Conservation (phyloP, 2,888 invertebrate genomes). For the Nineta flava region DNA sequence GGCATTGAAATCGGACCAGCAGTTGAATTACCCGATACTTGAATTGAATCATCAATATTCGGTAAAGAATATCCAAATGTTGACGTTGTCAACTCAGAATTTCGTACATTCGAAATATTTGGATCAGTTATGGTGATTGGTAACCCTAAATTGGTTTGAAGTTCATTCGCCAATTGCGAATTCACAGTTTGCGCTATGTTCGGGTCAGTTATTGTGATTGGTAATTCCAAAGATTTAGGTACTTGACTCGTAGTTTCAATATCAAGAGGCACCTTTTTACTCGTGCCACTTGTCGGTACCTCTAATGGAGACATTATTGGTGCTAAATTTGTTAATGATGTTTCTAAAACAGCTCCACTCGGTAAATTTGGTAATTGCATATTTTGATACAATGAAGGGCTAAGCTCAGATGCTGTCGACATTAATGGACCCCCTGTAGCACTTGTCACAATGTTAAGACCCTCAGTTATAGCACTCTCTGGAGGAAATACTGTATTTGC, state of each 20-base stretch:
- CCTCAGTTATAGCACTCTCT: constrained; percentile 25
- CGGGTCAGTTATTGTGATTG: constrained; percentile 63
- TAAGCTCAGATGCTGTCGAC: constrained; percentile 31
- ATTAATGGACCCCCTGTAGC: constrained; percentile 28
- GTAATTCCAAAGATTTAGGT: constrained; percentile 54
- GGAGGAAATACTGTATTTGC: constrained; percentile 56
- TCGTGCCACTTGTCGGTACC: constrained; percentile 39
- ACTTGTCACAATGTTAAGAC: constrained; percentile 17
- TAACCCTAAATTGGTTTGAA: constrained; percentile 36
- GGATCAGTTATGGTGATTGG: constrained; percentile 58
- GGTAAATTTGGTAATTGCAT: constrained; percentile 33
- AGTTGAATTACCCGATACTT: constrained; percentile 22
- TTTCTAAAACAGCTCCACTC: constrained; percentile 51
- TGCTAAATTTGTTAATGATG: constrained; percentile 55
- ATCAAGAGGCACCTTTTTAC: constrained; percentile 23
- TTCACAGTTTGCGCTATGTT: constrained; percentile 42
- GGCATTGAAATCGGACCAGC: constrained; percentile 40
- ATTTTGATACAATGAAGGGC: constrained; percentile 41
- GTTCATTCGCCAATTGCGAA: constrained; percentile 20
- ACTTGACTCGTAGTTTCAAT: constrained; percentile 29
- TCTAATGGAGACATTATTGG: constrained; percentile 73
- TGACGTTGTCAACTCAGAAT: constrained; percentile 18
- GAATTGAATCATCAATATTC: constrained; percentile 24
- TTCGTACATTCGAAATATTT: constrained; percentile 34
- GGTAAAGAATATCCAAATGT: constrained; percentile 24